These are phyloP conservation scores for Apamea crenata DNA, from an alignment of 2,888 invertebrate species.

Conservation along the genomic window DNA sequence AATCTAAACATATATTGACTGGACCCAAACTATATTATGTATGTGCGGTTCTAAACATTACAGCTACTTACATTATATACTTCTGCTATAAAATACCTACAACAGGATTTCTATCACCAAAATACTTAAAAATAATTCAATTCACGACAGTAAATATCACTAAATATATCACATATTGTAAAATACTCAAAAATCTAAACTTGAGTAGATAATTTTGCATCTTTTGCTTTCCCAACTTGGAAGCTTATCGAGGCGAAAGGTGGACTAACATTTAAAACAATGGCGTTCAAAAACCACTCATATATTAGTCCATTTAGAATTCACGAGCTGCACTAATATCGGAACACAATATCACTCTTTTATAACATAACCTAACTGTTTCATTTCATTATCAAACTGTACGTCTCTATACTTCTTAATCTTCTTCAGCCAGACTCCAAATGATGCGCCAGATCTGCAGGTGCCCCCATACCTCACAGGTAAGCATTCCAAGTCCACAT, in stretches of 20 bases:
- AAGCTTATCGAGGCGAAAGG: not conserved
- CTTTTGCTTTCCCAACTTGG: not conserved
- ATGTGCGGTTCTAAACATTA: not conserved
- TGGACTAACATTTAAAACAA: not conserved
- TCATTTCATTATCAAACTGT: slow-evolving; percentile 91
- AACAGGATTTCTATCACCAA: not conserved
- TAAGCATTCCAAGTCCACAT: slow-evolving; percentile 78
- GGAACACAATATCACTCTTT: slow-evolving; percentile 77
- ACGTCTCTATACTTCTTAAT: slow-evolving; percentile 86
- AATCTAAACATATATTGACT: slow-evolving; percentile 21
- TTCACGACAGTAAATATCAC: not conserved
- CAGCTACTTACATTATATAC: not conserved
- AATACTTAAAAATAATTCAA: not conserved
- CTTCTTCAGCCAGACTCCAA: slow-evolving; percentile 90
- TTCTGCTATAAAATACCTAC: not conserved
- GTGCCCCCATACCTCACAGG: slow-evolving; percentile 84
- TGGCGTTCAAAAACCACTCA: not conserved
- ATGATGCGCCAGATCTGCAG: slow-evolving; percentile 90
- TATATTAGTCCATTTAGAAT: not conserved
- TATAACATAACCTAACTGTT: slow-evolving; percentile 91
- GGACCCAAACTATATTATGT: not conserved
- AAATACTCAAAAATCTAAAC: not conserved
- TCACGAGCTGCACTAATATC: not conserved
- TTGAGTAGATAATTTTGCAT: not conserved
- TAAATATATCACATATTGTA: not conserved